Evolutionary conservation across 2,797 vertebrate genomes (phyloP), one percentile per base, ranked within the genome.

Genomic region (Pyrocephalus nanus): DNA sequence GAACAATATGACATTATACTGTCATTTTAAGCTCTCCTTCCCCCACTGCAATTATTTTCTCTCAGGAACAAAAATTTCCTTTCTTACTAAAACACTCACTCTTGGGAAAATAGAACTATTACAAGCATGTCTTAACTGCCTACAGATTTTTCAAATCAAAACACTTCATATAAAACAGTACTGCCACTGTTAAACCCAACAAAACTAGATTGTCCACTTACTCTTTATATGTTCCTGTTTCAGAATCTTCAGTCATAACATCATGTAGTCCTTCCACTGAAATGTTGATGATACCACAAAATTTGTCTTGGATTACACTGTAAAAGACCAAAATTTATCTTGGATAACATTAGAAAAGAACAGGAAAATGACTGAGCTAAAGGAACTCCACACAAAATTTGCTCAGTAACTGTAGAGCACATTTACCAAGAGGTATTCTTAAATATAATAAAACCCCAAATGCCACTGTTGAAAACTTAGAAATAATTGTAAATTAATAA

Each of bases 251-350:
- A 3, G 99, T 99, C 99, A 99, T 99, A 62, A 99, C 99, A 88
- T 99, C 99, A 48, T 99, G 99, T 40, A 99, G 96, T 1, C 99
- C 99, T 97, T 99, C 99, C 62, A 99, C 98, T 7, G 98, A 98
- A 97, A 99, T 98, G 94, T 98, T 99, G 97, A 99, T 98, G 97
- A 99, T 99, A 80, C 99, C 99, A 88, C 99, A 99, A 97, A 99
- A 99, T 97, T 99, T 99, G 97, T 99, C 99, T 96, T 99, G 99
- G 94, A 99, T 98, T 97, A 99, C 98, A 94, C 99, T 99, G 97
- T 67, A 93, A 97, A 93, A 95, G 53, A 93, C 88, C 98, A 99
- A 96, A 99, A 99, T 97, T 99, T 99, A 97, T 99, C 99, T 96
- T 99, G 98, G 93, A 98, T 98, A 97, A 99, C 97, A 88, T 97